Evolutionary conservation across 2,888 invertebrate species (phyloP).

Genomic region (Pandemis heparana): DNA sequence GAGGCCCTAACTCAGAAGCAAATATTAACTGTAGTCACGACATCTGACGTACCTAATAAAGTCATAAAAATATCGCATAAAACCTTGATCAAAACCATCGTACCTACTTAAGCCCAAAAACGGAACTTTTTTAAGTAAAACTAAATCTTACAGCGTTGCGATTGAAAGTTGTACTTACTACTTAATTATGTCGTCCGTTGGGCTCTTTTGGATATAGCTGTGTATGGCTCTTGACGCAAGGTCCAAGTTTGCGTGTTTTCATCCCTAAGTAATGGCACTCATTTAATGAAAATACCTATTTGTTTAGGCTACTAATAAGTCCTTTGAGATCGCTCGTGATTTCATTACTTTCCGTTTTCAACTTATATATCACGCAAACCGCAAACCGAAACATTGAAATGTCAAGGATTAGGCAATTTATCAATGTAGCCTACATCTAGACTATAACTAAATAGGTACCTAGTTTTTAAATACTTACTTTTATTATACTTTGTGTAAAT

Average conservation of each 20-base stretch:
- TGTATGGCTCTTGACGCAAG: neutral
- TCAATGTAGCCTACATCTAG: neutral
- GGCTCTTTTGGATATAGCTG: neutral
- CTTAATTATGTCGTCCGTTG: neutral
- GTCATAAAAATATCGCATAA: neutral
- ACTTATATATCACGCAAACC: conserved; percentile 14
- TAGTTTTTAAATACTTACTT: too few relatives aligned
- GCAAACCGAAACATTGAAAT: conserved; percentile 5
- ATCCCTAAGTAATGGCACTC: neutral
- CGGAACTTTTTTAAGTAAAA: too few relatives aligned
- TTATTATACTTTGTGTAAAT: too few relatives aligned
- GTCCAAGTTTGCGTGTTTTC: neutral
- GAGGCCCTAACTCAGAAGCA: neutral
- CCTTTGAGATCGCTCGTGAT: neutral
- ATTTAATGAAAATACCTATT: conserved; percentile 18
- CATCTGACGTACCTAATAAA: neutral
- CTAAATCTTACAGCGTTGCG: neutral
- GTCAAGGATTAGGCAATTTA: neutral
- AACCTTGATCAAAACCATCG: neutral
- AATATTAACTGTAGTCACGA: neutral
- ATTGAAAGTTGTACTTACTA: neutral
- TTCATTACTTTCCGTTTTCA: conserved; percentile 1
- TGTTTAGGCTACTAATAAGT: conserved; percentile 14
- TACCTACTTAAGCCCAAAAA: too few relatives aligned
- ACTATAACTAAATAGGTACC: too few relatives aligned